A percentile compares a stretch with the other conserved stretches of the same genome.
Conservation (phyloP, 2,888 invertebrate species). For the Rhagonycha lutea region DNA sequence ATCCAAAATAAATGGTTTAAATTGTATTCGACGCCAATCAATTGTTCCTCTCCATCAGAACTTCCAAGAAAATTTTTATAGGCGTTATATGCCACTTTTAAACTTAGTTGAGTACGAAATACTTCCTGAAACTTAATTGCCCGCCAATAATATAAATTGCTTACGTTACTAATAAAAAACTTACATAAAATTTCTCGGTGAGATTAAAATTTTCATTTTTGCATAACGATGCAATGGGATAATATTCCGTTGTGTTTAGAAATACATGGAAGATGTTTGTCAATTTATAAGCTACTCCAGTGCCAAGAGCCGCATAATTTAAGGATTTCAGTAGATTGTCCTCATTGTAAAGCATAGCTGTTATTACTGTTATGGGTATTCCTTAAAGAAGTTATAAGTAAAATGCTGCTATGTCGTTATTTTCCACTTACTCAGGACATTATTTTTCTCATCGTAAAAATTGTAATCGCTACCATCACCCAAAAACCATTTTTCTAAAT, state of each 20-base stretch:
- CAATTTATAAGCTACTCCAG: not conserved
- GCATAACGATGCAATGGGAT: not conserved
- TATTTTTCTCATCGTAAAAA: slow-evolving; percentile 1
- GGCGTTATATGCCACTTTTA: slow-evolving; percentile 14
- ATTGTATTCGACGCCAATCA: slow-evolving; percentile 73
- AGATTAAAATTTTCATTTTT: not conserved
- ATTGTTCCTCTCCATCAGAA: slow-evolving; percentile 64
- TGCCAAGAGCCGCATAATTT: not conserved
- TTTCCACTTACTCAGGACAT: not conserved
- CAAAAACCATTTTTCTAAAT: not conserved
- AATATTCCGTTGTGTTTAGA: not conserved
- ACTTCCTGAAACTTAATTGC: not conserved
- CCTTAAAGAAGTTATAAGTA: not conserved
- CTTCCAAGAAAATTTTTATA: slow-evolving; percentile 72
- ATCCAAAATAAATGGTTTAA: slow-evolving; percentile 61
- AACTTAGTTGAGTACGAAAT: not conserved
- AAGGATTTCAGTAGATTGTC: not conserved
- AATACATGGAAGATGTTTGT: not conserved
- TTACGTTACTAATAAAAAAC: not conserved
- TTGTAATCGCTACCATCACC: not conserved
- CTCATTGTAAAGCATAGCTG: not conserved
- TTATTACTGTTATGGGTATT: not conserved
- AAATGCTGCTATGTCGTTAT: not conserved
- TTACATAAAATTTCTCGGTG: not conserved
- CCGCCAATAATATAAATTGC: not conserved